Evolutionary conservation across 37 sponge, comb jelly and placozoan genomes (phyloP).

Genomic region (Dysidea cf. avara): DNA sequence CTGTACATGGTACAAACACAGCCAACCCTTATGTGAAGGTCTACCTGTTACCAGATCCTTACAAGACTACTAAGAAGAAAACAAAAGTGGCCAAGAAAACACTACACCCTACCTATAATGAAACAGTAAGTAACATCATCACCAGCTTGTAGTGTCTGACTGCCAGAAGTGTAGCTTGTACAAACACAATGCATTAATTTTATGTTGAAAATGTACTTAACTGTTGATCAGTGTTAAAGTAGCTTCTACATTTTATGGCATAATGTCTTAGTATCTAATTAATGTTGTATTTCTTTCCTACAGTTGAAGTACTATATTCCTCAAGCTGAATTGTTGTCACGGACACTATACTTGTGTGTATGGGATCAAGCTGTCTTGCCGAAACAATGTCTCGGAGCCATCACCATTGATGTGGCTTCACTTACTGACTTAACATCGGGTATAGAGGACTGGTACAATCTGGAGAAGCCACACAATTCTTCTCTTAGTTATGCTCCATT

Average conservation of each 20-base stretch:
- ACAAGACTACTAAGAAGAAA: conserved; percentile 74
- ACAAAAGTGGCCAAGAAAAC: conserved; percentile 68
- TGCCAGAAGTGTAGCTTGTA: not conserved
- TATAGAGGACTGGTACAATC: conserved; percentile 3
- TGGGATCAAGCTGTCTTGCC: too few species aligned
- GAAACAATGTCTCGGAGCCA: too few species aligned
- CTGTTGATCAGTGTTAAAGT: not conserved
- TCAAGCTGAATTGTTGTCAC: too few species aligned
- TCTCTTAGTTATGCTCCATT: too few species aligned
- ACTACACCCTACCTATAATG: conserved; percentile 85
- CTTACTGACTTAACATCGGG: too few species aligned
- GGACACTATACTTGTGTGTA: too few species aligned
- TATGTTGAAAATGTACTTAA: not conserved
- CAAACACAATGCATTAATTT: not conserved
- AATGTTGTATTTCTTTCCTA: too few species aligned
- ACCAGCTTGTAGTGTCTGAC: not conserved
- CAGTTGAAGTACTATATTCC: too few species aligned
- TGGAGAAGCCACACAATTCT: not conserved
- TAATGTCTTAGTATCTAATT: too few species aligned
- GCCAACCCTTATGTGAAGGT: conserved; percentile 82
- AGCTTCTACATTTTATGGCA: too few species aligned
- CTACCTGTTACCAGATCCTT: conserved; percentile 70
- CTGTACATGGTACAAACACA: conserved; percentile 44
- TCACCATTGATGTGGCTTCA: too few species aligned
- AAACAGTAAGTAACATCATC: conserved; percentile 48